These are phyloP conservation scores for Drosophila prosaltans DNA, from an alignment of 1,140 invertebrate genomes.

Conservation along the genomic window DNA sequence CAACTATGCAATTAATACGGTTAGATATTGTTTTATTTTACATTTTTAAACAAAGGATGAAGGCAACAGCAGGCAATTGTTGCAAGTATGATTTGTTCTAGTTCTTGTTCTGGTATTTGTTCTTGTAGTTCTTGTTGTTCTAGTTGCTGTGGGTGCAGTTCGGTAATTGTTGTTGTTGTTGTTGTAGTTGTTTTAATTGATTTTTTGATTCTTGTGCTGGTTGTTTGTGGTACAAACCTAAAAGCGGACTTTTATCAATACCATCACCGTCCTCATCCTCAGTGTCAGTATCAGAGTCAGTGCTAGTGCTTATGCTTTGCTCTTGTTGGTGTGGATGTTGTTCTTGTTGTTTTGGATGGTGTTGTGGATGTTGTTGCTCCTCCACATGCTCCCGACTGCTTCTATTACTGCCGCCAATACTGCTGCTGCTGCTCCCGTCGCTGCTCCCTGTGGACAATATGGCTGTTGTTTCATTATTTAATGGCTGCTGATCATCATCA, in stretches of 20 bases:
- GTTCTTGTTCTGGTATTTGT: not conserved
- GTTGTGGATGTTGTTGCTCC: slow-evolving; percentile 46
- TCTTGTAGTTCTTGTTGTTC: slow-evolving; percentile 1
- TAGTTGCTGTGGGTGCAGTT: slow-evolving; percentile 8
- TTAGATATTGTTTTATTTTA: slow-evolving; percentile 8
- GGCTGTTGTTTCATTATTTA: slow-evolving; percentile 69
- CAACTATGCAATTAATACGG: not conserved
- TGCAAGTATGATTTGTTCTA: slow-evolving; percentile 3
- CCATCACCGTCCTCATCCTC: slow-evolving; percentile 80
- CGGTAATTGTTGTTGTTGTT: slow-evolving; percentile 21
- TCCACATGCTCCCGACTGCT: slow-evolving; percentile 52
- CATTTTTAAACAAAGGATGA: not conserved
- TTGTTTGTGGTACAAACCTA: slow-evolving; percentile 81
- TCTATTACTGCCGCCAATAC: slow-evolving; percentile 36
- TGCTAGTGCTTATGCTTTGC: slow-evolving; percentile 49
- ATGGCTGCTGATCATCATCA: slow-evolving; percentile 73
- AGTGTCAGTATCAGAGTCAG: slow-evolving; percentile 56
- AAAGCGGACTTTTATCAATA: slow-evolving; percentile 82
- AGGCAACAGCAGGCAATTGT: slow-evolving; percentile 34
- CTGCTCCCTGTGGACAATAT: slow-evolving; percentile 60
- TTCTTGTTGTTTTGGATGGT: slow-evolving; percentile 33
- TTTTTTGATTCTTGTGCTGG: slow-evolving; percentile 22
- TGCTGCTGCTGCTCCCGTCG: slow-evolving; percentile 41
- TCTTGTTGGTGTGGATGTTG: slow-evolving; percentile 48
- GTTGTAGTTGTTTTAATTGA: not conserved